Percentiles rank a stretch among this genome's conserved stretches.
Conservation (phyloP, 1,140 invertebrate genomes). For the Aphelenchoides fujianensis region DNA sequence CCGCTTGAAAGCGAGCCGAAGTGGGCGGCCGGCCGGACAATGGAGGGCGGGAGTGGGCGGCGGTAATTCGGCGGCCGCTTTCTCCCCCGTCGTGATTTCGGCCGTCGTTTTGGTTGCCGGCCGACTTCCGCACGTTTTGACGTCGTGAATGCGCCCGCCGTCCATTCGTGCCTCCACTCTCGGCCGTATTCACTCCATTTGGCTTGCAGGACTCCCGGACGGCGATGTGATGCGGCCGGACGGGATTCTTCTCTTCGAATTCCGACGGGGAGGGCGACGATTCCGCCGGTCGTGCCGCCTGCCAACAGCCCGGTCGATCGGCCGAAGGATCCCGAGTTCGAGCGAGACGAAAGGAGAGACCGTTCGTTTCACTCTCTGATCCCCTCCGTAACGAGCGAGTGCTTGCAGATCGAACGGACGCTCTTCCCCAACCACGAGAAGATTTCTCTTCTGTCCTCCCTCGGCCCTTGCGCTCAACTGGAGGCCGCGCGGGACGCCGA, state of each 20-base stretch:
- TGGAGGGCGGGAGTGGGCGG: neutral
- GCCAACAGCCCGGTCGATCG: neutral
- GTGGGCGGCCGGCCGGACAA: neutral
- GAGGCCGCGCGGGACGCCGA: conserved; percentile 15
- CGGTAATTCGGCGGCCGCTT: neutral
- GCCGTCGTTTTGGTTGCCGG: neutral
- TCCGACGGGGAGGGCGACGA: neutral
- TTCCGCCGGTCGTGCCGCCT: neutral
- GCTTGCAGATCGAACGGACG: conserved; percentile 16
- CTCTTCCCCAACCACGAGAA: conserved; percentile 24
- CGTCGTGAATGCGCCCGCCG: no score
- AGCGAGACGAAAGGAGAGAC: conserved; percentile 1
- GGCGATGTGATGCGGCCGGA: no score
- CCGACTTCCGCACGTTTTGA: neutral
- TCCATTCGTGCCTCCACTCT: no score
- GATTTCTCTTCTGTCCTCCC: conserved; percentile 22
- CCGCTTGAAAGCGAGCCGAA: neutral
- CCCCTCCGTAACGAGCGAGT: no score
- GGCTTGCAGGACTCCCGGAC: no score
- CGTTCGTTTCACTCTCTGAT: neutral
- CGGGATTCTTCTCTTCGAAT: neutral
- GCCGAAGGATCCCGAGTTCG: neutral
- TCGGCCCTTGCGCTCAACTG: conserved; percentile 13
- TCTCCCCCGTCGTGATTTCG: neutral
- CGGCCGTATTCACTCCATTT: no score